These are phyloP conservation scores for Phalacrocorax aristotelis DNA, from an alignment of 2,113 vertebrate species.

Conservation along the genomic window DNA sequence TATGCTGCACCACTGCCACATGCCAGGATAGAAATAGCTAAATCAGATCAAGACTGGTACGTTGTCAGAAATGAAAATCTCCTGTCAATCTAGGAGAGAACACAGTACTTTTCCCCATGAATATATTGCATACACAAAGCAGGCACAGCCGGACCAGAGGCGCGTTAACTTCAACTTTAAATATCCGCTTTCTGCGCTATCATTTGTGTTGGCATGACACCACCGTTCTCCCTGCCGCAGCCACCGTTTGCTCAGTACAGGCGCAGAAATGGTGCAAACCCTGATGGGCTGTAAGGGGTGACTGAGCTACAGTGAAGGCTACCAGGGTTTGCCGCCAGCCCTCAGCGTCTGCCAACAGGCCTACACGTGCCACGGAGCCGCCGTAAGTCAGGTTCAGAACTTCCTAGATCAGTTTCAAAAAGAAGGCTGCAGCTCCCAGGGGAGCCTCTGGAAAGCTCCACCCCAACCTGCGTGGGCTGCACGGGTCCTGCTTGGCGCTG, in stretches of 20 bases:
- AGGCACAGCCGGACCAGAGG: not conserved
- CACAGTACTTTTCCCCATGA: not conserved
- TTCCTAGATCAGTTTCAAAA: not conserved
- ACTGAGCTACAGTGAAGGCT: not conserved
- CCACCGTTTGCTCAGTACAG: rapidly evolving
- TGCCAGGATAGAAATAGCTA: not conserved
- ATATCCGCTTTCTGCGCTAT: not conserved
- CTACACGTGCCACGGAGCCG: not conserved
- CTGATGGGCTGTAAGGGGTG: not conserved
- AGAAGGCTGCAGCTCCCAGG: not conserved
- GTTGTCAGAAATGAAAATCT: not conserved
- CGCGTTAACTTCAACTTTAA: not conserved
- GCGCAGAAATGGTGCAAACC: not conserved
- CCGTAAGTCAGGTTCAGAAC: rapidly evolving
- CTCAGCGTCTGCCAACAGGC: not conserved
- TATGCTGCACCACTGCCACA: not conserved
- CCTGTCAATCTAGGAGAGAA: not conserved
- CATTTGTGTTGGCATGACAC: rapidly evolving
- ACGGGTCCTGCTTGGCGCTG: rapidly evolving
- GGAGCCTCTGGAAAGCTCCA: not conserved
- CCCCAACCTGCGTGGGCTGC: not conserved
- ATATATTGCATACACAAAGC: not conserved
- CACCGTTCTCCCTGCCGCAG: not conserved
- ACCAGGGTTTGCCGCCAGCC: not conserved
- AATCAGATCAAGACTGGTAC: not conserved